Percentiles rank a stretch among this genome's conserved stretches.
phyloP scores from a whole-genome alignment of 2,797 vertebrate genomes.

The Chelidonichthys spinosus region DNA sequence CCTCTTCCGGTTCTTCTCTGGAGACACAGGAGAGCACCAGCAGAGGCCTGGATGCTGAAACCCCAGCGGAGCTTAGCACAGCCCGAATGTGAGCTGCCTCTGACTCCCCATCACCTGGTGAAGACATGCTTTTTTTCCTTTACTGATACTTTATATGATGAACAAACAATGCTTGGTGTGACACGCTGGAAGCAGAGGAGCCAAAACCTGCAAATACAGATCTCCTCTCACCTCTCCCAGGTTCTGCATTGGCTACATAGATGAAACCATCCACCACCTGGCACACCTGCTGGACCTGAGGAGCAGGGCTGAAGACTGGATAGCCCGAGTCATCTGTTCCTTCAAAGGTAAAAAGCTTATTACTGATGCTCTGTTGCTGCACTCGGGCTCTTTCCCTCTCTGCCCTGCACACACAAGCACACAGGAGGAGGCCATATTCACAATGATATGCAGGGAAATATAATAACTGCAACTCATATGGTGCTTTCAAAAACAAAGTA shows the following conservation, averaged over 20 bases:
- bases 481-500: neutral
- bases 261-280: constrained; percentile 93
- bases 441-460: neutral
- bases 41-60: constrained; percentile 85
- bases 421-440: neutral
- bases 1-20: constrained; percentile 59
- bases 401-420: constrained; percentile 78
- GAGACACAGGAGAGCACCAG: constrained; percentile 92
- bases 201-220: neutral
- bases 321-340: constrained; percentile 75
- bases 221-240: constrained; percentile 82
- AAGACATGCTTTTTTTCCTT: constrained; percentile 17
- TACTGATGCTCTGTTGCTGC: constrained; percentile 83
- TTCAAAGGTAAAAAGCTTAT: constrained; percentile 89
- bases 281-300: constrained; percentile 91
- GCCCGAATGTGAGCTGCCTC: constrained; percentile 89
- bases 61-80: constrained; percentile 85
- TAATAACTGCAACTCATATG: neutral
- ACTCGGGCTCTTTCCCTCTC: constrained; percentile 91
- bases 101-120: constrained; percentile 78
- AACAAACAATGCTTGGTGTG: neutral
- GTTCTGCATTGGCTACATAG: constrained; percentile 94
- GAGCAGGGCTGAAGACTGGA: constrained; percentile 83
- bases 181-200: neutral
- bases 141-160: neutral